Conservation (phyloP, 2,797 vertebrate species). For the Halcyon smyrnensis region DNA sequence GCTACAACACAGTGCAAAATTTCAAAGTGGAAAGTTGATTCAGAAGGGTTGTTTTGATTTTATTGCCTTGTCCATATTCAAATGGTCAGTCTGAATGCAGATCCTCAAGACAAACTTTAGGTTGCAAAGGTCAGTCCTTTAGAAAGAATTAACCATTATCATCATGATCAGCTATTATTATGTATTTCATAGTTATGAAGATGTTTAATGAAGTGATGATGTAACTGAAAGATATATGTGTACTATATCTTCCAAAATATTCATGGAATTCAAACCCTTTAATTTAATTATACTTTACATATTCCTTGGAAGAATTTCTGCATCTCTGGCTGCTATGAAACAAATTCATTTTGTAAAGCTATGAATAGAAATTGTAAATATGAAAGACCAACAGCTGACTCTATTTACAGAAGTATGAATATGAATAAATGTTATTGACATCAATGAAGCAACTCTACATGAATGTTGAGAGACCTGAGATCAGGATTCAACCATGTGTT, state of each 20-base stretch:
- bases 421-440: neutral
- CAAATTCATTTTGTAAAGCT: neutral
- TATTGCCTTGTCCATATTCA: neutral
- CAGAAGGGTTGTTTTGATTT: neutral
- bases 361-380: neutral
- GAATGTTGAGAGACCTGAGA: neutral
- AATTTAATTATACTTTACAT: neutral
- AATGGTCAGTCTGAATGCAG: neutral
- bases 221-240: neutral
- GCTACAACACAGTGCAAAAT: neutral
- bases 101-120: neutral
- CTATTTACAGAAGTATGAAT: neutral
- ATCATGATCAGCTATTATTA: neutral
- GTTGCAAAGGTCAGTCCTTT: neutral
- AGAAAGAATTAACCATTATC: neutral
- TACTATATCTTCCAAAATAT: neutral
- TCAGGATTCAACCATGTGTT: neutral
- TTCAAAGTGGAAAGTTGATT: neutral
- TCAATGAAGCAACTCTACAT: neutral
- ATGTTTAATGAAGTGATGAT: neutral
- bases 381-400: neutral
- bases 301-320: neutral
- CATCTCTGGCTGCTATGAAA: neutral
- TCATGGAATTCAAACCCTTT: neutral
- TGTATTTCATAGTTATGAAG: neutral